Percentiles rank a stretch among this genome's conserved stretches.
Evolutionary conservation across 2,888 invertebrate species (phyloP).

Genomic region (Sinotaia quadrata): DNA sequence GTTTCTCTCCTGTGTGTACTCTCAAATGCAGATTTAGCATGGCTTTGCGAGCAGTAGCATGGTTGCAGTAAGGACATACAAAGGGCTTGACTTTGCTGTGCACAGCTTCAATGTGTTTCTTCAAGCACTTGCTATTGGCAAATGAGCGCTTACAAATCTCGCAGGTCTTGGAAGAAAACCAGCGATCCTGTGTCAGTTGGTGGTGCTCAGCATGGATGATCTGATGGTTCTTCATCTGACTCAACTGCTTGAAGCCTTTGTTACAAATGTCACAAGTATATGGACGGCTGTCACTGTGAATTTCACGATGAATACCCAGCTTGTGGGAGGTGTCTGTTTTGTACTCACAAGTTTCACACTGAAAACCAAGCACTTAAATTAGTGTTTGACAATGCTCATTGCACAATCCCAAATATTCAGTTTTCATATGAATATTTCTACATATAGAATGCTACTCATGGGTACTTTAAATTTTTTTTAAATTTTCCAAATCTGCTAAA

Average conservation of each 20-base stretch:
- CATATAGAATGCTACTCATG: no score
- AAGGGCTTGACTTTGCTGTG: conserved; percentile 81
- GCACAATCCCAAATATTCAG: no score
- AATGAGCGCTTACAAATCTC: conserved; percentile 78
- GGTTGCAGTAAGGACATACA: conserved; percentile 80
- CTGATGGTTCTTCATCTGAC: conserved; percentile 85
- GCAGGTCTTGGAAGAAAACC: conserved; percentile 75
- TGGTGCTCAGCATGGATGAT: conserved; percentile 35
- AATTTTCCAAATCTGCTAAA: no score
- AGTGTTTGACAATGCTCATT: no score
- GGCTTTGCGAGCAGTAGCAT: conserved; percentile 79
- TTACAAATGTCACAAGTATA: conserved; percentile 76
- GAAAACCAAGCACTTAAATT: conserved; percentile 18
- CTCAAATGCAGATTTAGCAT: conserved; percentile 81
- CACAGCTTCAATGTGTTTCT: conserved; percentile 73
- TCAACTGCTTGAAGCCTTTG: conserved; percentile 85
- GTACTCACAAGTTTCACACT: conserved; percentile 51
- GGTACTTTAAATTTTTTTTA: no score
- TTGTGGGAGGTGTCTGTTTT: conserved; percentile 75
- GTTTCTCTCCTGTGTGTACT: conserved; percentile 84
- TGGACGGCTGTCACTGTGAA: conserved; percentile 71
- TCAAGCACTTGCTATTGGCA: conserved; percentile 73
- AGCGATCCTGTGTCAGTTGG: conserved; percentile 12
- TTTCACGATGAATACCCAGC: conserved; percentile 81
- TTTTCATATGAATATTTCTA: no score